Evolutionary conservation across 2,113 vertebrate species (phyloP).

Genomic region (Elaphurus davidianus): DNA sequence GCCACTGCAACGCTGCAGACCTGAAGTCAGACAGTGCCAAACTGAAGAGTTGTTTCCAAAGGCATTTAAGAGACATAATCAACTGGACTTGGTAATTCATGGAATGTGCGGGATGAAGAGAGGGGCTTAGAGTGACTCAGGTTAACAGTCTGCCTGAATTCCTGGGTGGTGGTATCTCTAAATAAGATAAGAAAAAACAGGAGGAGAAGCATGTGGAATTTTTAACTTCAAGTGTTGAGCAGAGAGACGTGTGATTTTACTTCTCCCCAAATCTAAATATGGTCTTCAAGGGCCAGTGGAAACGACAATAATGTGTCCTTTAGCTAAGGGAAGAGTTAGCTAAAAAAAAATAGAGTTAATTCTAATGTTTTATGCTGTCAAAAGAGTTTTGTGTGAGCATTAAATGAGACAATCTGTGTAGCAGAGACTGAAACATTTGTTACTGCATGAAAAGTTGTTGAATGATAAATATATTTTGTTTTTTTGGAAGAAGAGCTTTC

Average conservation of each 20-base stretch:
- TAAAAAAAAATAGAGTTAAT: background rate
- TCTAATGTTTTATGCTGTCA: background rate
- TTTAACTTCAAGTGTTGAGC: background rate
- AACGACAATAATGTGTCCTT: background rate
- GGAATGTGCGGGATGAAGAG: background rate
- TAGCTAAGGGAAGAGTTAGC: background rate
- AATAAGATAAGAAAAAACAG: background rate
- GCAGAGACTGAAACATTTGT: background rate
- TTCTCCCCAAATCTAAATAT: background rate
- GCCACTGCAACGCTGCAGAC: background rate
- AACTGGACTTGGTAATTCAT: background rate
- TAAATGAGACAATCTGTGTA: background rate
- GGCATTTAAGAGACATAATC: background rate
- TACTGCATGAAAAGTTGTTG: background rate
- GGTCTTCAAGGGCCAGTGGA: background rate
- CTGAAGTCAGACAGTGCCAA: background rate
- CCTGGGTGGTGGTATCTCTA: background rate
- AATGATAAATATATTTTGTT: background rate
- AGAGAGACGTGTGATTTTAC: background rate
- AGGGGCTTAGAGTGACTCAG: background rate
- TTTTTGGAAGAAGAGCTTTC: conserved; percentile 15
- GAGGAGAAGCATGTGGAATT: background rate
- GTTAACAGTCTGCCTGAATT: background rate
- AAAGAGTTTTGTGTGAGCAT: background rate
- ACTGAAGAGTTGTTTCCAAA: background rate